Base-by-base conservation (phyloP, 2,888 invertebrate genomes). In the Nomada fabriciana region DNA sequence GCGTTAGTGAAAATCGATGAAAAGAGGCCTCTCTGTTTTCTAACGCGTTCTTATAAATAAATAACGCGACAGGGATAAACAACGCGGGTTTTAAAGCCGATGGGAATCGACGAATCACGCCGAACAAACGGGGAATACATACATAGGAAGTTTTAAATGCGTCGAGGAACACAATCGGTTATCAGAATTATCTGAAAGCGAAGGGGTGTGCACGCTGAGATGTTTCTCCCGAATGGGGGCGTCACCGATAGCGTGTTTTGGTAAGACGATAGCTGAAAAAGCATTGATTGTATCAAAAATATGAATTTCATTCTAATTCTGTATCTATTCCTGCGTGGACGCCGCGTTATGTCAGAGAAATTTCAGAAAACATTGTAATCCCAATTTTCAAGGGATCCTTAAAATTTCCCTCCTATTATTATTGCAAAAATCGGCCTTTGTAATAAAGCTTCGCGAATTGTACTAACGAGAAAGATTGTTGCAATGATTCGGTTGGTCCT, bases 241-340 rank as follows among this genome's bases (percentile, higher is more conserved):
- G 87, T 88, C 50, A 61, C 67, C 81, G 87, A 87, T 87, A 87
- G 80, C 64, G 68, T 76, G 83, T 87, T 88, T 85, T 81, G 81
- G 87, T 77, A 87, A 85, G 79, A 74, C 57, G 88, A 88, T 88
- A 84, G 60, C 74, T n/a, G 57, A 18, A 60, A 59, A 53, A 43
- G 18, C 15, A 47, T 47, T 47, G 47, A 47, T 47, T 2, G 15
- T 47, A 47, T 47, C 47, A 47, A 47, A 36, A 67, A 68, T 10
- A 23, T 15, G 13, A 36, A 23, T 29, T 23, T 23, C 36, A 50
- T 23, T 25, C 18, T 43, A 42, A n/a, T 42, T 59, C 29, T 47
- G 13, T 47, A n/a, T n/a, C n/a, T n/a, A n/a, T n/a, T n/a, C n/a
- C n/a, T n/a, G n/a, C n/a, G n/a, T n/a, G n/a, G n/a, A n/a, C n/a